Base-by-base conservation (phyloP, 2,888 invertebrate species). In the Cataglyphis altisquamis region DNA sequence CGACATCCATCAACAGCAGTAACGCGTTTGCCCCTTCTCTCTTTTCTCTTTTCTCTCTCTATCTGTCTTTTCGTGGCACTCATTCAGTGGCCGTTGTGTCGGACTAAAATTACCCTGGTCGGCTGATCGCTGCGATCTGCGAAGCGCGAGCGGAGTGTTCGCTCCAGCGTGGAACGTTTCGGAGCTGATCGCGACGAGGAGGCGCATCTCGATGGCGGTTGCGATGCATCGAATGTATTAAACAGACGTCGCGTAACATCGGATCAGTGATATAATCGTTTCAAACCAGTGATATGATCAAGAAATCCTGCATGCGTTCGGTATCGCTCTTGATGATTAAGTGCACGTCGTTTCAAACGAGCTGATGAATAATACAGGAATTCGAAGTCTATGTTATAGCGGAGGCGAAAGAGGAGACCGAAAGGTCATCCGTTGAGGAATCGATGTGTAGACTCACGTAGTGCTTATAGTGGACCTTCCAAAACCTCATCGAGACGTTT, bases 221-320 rank as follows among this genome's bases (percentile, higher is more conserved):
- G 55, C 39, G 75, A 67, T 66, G 55, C 9, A 60, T 72, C 73
- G n/a, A 72, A 32, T 32, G 73, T 36, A 32, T 25, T 55, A 64
- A 77, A 66, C 57, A 57, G 29, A 39, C 25, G 29, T 55, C 36
- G 73, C 60, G 45, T n/a, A 36, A 45, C 41, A 77, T 5, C 39
- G 52, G n/a, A 12, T 55, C 72, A 57, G 18, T 80, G 55, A 52
- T 48, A 48, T 48, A 48, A 48, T 81, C 78, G 88, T 81, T 78
- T 64, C 62, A 25, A 25, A 25, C 25, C 1, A 25, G 63, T 67
- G 84, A 82, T 73, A 85, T 84, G 88, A 86, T 84, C 81, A 88
- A 77, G 86, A 89, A 89, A 25, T 25, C 1, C 25, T 25, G 25
- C 1, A 25, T 87, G 41, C 70, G 67, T 15, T 41, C 6, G 32